A percentile compares a stretch with the other conserved stretches of the same genome.
phyloP scores from a whole-genome alignment of 2,113 vertebrate species.

The Chloropsis cyanopogon region DNA sequence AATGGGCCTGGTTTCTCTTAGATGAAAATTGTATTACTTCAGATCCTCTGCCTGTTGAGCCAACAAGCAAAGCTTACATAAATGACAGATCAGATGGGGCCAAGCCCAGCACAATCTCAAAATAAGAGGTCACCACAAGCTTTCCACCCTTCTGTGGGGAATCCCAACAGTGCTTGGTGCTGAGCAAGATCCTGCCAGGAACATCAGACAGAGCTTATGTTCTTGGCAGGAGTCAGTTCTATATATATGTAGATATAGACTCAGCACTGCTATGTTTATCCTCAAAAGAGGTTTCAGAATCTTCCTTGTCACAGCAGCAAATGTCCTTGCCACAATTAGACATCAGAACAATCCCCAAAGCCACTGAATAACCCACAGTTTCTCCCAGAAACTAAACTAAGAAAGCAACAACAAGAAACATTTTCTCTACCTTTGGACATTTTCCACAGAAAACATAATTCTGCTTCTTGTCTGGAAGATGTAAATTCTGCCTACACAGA shows the following conservation, averaged over 20 bases:
- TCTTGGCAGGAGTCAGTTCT: background rate
- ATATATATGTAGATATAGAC: background rate
- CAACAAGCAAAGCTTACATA: slow-evolving; percentile 31
- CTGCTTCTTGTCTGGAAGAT: background rate
- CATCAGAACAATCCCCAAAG: background rate
- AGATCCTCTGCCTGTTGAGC: slow-evolving; percentile 40
- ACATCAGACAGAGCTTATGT: background rate
- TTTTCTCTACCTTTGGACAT: background rate
- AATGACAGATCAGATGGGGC: slow-evolving; percentile 22
- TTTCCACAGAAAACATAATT: background rate
- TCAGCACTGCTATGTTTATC: background rate
- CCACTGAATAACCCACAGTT: background rate
- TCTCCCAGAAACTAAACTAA: background rate
- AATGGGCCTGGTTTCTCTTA: slow-evolving; percentile 42
- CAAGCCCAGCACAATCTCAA: slow-evolving; percentile 58
- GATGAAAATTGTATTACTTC: slow-evolving; percentile 53
- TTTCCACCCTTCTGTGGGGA: background rate
- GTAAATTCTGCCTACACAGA: background rate
- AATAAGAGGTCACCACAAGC: slow-evolving; percentile 54
- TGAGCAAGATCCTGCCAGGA: background rate
- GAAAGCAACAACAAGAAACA: background rate
- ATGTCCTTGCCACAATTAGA: background rate
- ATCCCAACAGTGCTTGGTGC: background rate
- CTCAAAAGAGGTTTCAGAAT: slow-evolving; percentile 23
- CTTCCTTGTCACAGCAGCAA: background rate